Evolutionary conservation across 2,888 invertebrate species (phyloP), one percentile per base, ranked within the genome.

Genomic region (Lysandra bellargus): DNA sequence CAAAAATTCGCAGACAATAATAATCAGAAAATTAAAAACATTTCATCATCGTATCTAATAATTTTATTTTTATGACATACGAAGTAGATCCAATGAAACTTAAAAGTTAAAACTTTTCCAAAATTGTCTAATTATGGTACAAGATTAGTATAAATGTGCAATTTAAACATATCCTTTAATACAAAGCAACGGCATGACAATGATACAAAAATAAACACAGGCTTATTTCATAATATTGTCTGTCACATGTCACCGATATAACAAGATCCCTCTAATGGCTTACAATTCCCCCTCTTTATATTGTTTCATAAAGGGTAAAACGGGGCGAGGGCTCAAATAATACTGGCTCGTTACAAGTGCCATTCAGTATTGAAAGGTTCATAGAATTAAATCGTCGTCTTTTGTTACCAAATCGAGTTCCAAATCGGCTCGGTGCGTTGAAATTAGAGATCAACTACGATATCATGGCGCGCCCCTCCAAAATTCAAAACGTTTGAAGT

Each of bases 311-410:
- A 73, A n/a, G 74, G 23, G n/a, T 6, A 4, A 9, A 37, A 9
- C n/a, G 44, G 44, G 74, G 9, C 0, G 9, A 23, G 40, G 17
- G 74, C 40, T 44, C 74, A 74, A 74, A n/a, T 44, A 23, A 74
- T 74, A 44, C 44, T 44, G 44, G 44, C 44, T 74, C 44, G 44
- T 44, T 69, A 69, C 33, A 5, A 69, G 69, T 69, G 33, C 44
- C 44, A 9, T 74, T 74, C 23, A 74, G 74, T 74, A 74, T 74
- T 74, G 74, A 74, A 74, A 44, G 74, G 74, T 74, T 74, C 44
- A 74, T 74, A 74, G 44, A 74, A 74, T 74, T 74, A 74, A 74
- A 74, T 74, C 23, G 74, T 74, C 44, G 74, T 74, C 74, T 44
- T 74, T 74, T 74, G 74, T 74, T 74, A 23, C 40, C 44, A 74